Evolutionary conservation across 2,888 invertebrate species (phyloP).

Genomic region (Nineta flava): DNA sequence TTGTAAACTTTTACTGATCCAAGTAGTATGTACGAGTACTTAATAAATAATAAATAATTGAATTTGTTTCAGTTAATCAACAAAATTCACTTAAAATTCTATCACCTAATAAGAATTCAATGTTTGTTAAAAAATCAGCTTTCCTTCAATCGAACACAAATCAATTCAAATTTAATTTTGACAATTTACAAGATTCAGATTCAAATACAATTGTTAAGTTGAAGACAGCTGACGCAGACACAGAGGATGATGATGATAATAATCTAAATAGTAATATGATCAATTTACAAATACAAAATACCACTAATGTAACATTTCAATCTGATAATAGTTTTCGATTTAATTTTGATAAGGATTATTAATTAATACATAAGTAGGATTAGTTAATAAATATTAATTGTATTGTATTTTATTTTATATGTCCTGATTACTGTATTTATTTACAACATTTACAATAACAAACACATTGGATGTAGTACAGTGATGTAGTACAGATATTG

Average conservation of each 20-base stretch:
- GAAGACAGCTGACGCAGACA: too few species aligned
- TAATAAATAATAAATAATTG: not conserved
- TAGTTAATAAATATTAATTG: too few species aligned
- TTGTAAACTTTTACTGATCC: too few species aligned
- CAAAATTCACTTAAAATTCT: not conserved
- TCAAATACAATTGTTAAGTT: too few species aligned
- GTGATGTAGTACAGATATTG: too few species aligned
- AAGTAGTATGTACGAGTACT: too few species aligned
- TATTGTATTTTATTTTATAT: too few species aligned
- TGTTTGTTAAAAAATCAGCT: not conserved
- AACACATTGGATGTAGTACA: too few species aligned
- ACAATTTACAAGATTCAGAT: not conserved
- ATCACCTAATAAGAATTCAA: not conserved
- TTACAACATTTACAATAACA: too few species aligned
- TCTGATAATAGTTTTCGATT: not conserved
- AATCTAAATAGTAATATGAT: not conserved
- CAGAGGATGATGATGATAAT: too few species aligned
- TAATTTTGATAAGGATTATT: not conserved
- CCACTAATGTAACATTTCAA: not conserved
- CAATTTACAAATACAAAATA: not conserved
- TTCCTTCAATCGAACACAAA: not conserved
- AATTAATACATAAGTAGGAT: too few species aligned
- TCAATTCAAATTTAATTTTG: not conserved
- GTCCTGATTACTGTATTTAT: too few species aligned
- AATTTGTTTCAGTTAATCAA: not conserved